Evolutionary conservation across 2,113 vertebrate species (phyloP).

Genomic region (Micromys minutus): DNA sequence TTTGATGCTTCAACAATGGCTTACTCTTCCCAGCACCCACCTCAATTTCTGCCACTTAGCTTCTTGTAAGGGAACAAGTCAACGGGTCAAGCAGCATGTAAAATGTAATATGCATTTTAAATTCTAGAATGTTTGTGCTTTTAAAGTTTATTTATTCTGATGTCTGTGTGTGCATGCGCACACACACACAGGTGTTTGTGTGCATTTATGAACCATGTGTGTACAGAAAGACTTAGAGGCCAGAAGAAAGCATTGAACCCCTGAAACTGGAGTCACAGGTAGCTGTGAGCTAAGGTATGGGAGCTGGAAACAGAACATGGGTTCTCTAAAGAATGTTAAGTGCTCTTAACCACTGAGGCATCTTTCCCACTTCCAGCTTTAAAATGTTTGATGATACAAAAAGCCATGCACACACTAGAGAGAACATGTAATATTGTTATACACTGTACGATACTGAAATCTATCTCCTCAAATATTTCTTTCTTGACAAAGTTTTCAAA

Average conservation of each 20-base stretch:
- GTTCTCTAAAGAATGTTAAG: background rate
- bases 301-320: background rate
- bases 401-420: background rate
- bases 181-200: too few relatives aligned
- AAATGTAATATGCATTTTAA: background rate
- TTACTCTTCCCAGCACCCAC: background rate
- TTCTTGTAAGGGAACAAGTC: background rate
- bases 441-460: background rate
- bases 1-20: background rate
- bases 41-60: background rate
- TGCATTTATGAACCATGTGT: background rate
- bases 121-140: background rate
- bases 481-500: background rate
- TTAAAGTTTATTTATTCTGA: background rate
- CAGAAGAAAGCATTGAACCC: background rate
- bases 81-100: background rate
- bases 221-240: background rate
- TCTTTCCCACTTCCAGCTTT: background rate
- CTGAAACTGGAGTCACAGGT: background rate
- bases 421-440: background rate
- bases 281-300: background rate
- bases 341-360: background rate
- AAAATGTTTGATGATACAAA: background rate
- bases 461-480: background rate
- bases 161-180: background rate